Base-by-base conservation (phyloP, 2,797 vertebrate species). In the Epinephelus malabaricus region DNA sequence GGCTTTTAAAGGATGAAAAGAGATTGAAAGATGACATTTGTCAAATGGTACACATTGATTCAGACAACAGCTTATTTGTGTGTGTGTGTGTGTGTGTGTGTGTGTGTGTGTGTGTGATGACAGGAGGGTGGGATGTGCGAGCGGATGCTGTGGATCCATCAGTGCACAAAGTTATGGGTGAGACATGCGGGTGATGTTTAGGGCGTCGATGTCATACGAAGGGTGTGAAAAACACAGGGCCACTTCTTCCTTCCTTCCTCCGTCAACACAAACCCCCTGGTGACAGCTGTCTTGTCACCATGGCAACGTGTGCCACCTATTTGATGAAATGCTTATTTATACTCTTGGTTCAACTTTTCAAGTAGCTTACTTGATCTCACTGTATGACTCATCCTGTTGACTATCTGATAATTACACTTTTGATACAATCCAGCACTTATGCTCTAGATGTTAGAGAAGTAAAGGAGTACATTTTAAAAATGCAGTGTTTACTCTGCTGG, bases 301-400 rank as follows among this genome's bases (percentile, higher is more conserved):
- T 73, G 76, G 90, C 82, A 92, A 92, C 79, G 0, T 55, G 67
- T 78, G 80, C 76, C 85, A 83, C 84, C 74, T 75, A 70, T 86
- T 85, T 73, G 70, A 86, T 73, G 58, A 65, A 1, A 61, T 69
- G 70, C 75, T 90, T 92, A 92, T 93, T 93, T 93, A 88, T 90
- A 88, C 83, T 83, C 88, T 78, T 65, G 45, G 81, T 79, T 85
- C 76, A 87, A 91, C 79, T 89, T 91, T 68, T 84, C 67, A 83
- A 86, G 71, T 61, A 73, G 46, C 79, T 69, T 74, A 68, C 78
- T 83, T 77, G 73, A 88, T 86, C 78, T 78, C 47, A 79, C 77
- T 63, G 73, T 73, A 21, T 82, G 85, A 89, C 25, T 90, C 83
- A 83, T 79, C 64, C 56, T 19, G 23, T 46, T 75, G 63, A 67